phyloP scores from a whole-genome alignment of 2,113 vertebrate species.

The Atractosteus spatula region DNA sequence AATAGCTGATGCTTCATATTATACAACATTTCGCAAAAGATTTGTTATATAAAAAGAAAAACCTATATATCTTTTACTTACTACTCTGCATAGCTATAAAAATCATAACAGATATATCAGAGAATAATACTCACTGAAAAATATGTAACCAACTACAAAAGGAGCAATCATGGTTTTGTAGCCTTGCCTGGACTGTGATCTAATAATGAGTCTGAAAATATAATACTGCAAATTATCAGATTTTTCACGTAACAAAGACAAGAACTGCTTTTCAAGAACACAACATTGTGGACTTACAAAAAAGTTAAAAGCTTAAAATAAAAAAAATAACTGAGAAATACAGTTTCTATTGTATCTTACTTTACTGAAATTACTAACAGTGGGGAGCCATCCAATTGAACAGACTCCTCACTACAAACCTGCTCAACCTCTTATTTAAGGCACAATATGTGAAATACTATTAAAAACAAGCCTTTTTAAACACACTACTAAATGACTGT shows the following conservation, averaged over 20 bases:
- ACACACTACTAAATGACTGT: no score
- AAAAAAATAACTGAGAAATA: conserved; percentile 35
- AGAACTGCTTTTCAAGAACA: conserved; percentile 8
- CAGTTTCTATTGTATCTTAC: conserved; percentile 30
- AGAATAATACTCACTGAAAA: conserved; percentile 65
- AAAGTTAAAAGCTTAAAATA: conserved; percentile 38
- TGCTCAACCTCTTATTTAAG: conserved; percentile 9
- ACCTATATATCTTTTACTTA: conserved; percentile 59
- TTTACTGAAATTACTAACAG: conserved; percentile 23
- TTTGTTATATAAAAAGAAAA: conserved; percentile 30
- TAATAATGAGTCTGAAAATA: conserved; percentile 22
- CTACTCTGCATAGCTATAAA: conserved; percentile 71
- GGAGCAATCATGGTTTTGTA: conserved; percentile 39
- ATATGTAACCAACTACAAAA: conserved; percentile 50
- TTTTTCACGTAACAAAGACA: conserved; percentile 12
- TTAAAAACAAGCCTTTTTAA: no score
- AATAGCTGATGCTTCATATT: conserved; percentile 8
- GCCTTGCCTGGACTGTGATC: conserved; percentile 32
- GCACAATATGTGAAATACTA: neutral
- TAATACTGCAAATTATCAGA: conserved; percentile 38
- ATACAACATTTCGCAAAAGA: conserved; percentile 17
- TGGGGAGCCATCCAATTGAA: conserved; percentile 9
- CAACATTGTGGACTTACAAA: conserved; percentile 10
- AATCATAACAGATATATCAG: conserved; percentile 63
- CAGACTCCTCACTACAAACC: conserved; percentile 29